Evolutionary conservation across 2,113 vertebrate genomes (phyloP), one percentile per base, ranked within the genome.

Genomic region (Cyanocitta stelleri): DNA sequence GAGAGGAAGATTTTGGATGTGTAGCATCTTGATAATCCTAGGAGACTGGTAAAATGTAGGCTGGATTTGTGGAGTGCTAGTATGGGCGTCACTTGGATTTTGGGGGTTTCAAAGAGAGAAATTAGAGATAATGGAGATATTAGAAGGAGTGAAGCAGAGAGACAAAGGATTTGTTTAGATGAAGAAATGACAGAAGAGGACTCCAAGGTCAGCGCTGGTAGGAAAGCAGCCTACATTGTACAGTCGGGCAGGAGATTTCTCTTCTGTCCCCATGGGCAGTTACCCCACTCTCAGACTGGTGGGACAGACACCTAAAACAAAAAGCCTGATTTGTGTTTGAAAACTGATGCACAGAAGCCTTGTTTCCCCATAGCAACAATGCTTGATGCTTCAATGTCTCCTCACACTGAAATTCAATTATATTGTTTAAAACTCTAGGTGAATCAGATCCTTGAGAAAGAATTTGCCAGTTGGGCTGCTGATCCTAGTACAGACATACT

Each of bases 351-450:
- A 78, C 26, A 1, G 1, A 81, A 90, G 16, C 16, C 61, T 90
- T 75, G 61, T 78, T 86, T 90, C 64, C 85, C 79, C 52, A 48
- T 20, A 74, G 68, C 75, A 68, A 55, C 9, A 6, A 59, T 51
- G 58, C 33, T 62, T 67, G 71, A 88, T 88, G 35, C 78, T 93
- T 90, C 92, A 93, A 4, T 37, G 76, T 87, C 85, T 94, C 63
- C 61, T 84, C 29, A 56, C 64, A 86, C 35, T 81, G 85, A 93
- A 94, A 93, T 86, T 90, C 79, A 93, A 83, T 94, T 90, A 91
- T 78, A 48, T 61, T 84, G 37, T 67, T 84, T 72, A 90, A 90
- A 81, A 81, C 72, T 93, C 85, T 21, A 77, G 83, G 87, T 67
- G 44, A 94, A 80, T 68, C 22, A 18, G n/a, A 35, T 62, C 56